Conservation (phyloP, 2,888 invertebrate species). For the Polyploca ridens region DNA sequence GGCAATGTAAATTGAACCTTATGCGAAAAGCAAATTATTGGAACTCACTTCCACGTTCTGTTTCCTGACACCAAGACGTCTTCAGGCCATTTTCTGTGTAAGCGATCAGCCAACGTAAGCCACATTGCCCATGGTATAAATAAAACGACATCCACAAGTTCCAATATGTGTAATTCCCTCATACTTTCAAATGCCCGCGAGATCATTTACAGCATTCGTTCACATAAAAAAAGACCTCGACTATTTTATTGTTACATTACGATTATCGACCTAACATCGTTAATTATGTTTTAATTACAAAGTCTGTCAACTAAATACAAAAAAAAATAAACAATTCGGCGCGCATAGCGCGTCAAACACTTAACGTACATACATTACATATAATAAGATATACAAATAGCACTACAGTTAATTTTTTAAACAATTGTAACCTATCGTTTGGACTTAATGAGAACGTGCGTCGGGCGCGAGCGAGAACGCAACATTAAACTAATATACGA, state of each 20-base stretch:
- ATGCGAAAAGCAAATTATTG: too few relatives aligned
- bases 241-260: slow-evolving; percentile 70
- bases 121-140: slow-evolving; percentile 22
- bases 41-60: too few relatives aligned
- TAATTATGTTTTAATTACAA: slow-evolving; percentile 79
- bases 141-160: slow-evolving; percentile 62
- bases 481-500: not conserved
- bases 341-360: slow-evolving; percentile 77
- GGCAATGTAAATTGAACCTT: too few relatives aligned
- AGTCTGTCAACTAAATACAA: slow-evolving; percentile 82
- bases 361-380: slow-evolving; percentile 60
- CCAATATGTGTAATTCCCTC: slow-evolving; percentile 78
- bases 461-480: not conserved
- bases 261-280: slow-evolving; percentile 71
- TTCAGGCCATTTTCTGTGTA: too few relatives aligned
- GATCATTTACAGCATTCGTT: slow-evolving; percentile 77
- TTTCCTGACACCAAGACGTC: too few relatives aligned
- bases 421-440: slow-evolving; percentile 51
- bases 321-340: slow-evolving; percentile 46
- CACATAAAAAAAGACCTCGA: slow-evolving; percentile 79
- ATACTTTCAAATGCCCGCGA: slow-evolving; percentile 74
- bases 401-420: slow-evolving; percentile 77
- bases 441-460: slow-evolving; percentile 8
- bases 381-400: slow-evolving; percentile 68
- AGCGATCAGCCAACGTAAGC: not conserved